Evolutionary conservation across 2,797 vertebrate genomes (phyloP), one percentile per base, ranked within the genome.

Genomic region (Leucoraja ocellata): DNA sequence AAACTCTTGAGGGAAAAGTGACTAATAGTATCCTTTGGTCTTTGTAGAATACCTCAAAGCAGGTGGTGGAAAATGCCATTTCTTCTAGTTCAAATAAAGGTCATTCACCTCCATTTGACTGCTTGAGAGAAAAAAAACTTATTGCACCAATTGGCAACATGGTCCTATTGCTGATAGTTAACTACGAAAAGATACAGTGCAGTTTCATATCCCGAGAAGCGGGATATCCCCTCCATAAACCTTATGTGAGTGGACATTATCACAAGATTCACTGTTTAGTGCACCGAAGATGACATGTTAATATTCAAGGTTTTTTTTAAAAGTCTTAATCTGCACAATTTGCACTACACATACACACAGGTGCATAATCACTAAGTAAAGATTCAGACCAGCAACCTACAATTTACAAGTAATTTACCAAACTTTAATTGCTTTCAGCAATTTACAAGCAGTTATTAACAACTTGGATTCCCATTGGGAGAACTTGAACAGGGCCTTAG

Each of bases 31-130:
- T 36, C 84, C 61, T 88, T 63, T 88, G 84, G 61, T 68, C 63
- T 68, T 61, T 88, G n/a, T 36, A 21, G n/a, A 68, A 88, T n/a
- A 88, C 10, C 84, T 65, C 61, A 68, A 68, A 88, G 84, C 61
- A 88, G 13, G n/a, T 88, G 61, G 63, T 68, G 61, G 21, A 88
- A 88, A 88, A 88, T 21, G 61, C n/a, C n/a, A 88, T 88, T 88
- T 88, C 84, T 88, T 88, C 61, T 63, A 88, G 84, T 88, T 88
- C 84, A 88, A 68, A 65, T 28, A 36, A 32, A 88, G 84, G 61
- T 88, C 84, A 88, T 88, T 68, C 84, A 88, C 46, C 23, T 83
- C 23, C 54, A 25, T 23, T 58, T 83, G 80, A 83, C n/a, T 88
- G 63, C 84, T 88, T 63, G 21, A 6, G 4, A 88, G 21, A 68